Conservation (phyloP, 2,113 vertebrate species). For the Xiphorhynchus elegans region DNA sequence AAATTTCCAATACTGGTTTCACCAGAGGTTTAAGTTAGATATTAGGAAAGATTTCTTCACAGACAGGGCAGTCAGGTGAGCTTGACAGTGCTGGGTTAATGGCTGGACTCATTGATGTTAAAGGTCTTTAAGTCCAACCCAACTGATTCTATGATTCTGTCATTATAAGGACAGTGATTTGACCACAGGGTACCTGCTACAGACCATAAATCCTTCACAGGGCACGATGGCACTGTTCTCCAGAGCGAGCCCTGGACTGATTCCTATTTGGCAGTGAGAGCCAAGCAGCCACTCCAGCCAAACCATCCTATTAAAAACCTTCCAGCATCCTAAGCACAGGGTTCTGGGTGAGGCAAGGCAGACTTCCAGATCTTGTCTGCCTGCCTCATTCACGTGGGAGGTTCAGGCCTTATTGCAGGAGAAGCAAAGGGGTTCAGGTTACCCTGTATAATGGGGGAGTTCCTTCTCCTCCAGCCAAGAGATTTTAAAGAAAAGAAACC, state of each 20-base stretch:
- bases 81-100: not conserved
- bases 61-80: not conserved
- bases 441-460: conserved; percentile 11
- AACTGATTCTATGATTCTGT: not conserved
- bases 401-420: not conserved
- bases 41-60: not conserved
- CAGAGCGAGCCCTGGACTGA: not conserved
- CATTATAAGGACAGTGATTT: not conserved
- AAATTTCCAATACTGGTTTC: not conserved
- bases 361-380: not conserved
- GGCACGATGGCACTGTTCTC: not conserved
- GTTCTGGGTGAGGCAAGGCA: not conserved
- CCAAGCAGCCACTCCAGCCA: not conserved
- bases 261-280: not conserved
- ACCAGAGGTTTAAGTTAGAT: not conserved
- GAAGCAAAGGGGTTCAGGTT: conserved; percentile 4
- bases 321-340: not conserved
- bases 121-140: not conserved
- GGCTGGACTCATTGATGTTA: not conserved
- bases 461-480: conserved; percentile 32
- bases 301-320: not conserved
- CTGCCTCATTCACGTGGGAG: not conserved
- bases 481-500: not conserved
- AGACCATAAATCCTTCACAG: not conserved
- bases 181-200: not conserved